Conservation (phyloP, 1,140 invertebrate species). For the Hermatobates lingyangjiaoensis region DNA sequence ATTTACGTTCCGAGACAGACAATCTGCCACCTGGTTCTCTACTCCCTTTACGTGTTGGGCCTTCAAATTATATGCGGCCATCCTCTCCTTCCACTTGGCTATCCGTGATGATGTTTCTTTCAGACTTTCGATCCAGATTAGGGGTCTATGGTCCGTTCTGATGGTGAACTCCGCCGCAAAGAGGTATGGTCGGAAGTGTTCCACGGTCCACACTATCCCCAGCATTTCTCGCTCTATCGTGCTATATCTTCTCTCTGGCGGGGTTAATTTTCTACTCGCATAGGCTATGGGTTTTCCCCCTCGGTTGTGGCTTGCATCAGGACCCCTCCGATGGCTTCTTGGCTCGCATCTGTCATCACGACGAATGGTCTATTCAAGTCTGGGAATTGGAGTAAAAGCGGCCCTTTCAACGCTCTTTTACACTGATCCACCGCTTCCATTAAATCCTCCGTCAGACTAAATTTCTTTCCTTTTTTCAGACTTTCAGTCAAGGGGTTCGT, state of each 20-base stretch:
- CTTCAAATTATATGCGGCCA: conserved; percentile 9
- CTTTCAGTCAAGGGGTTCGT: conserved; percentile 20
- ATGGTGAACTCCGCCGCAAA: conserved; percentile 28
- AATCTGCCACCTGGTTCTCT: conserved; percentile 13
- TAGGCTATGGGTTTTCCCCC: conserved; percentile 20
- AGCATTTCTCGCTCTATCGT: conserved; percentile 24
- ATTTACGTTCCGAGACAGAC: conserved; percentile 1
- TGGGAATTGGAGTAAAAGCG: conserved; percentile 15
- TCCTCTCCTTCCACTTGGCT: background rate
- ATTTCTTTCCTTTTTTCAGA: background rate
- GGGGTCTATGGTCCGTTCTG: conserved; percentile 28
- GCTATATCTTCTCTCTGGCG: conserved; percentile 24
- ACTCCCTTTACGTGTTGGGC: conserved; percentile 19
- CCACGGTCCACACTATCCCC: conserved; percentile 24
- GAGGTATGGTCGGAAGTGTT: conserved; percentile 28
- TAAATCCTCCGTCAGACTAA: background rate
- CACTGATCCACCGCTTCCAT: background rate
- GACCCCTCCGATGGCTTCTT: conserved; percentile 17
- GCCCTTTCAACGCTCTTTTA: background rate
- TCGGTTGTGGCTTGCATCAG: conserved; percentile 18
- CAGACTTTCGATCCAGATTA: conserved; percentile 21
- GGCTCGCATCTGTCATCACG: conserved; percentile 23
- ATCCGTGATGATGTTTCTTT: background rate
- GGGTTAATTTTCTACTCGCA: conserved; percentile 22
- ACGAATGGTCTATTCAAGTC: conserved; percentile 18